Evolutionary conservation across 2,888 invertebrate species (phyloP), one percentile per base, ranked within the genome.

Genomic region (Cylindroiulus punctatus): DNA sequence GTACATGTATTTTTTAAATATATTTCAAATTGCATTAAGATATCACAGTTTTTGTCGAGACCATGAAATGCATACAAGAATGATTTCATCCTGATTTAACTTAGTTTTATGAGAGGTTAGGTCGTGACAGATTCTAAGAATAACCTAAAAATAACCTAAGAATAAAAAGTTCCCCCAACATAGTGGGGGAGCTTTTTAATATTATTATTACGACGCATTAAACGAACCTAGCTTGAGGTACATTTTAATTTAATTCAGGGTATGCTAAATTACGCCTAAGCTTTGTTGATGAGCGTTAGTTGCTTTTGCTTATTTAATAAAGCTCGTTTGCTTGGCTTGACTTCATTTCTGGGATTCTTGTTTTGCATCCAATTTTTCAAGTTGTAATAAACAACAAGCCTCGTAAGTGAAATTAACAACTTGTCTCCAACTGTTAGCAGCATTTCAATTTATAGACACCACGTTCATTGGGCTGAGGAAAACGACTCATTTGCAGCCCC

Each of bases 401-500:
- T 76, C 14, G 76, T 76, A 76, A 76, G 30, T 76, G 76, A 76
- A 76, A 76, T 76, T 76, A 76, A 76, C 30, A 76, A 76, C 76
- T 76, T 76, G 76, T 76, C 76, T 76, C 76, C 76, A 76, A 76
- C 76, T 76, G 76, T 76, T 76, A 76, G 76, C 76, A 76, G 76
- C 76, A 76, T 76, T 76, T 76, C 76, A 76, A 22, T 76, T 76
- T 76, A 76, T 76, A 76, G 76, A 76, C 76, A 76, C 30, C 30
- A 76, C 76, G 76, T 76, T 76, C 76, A 76, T 76, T 76, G 76
- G 76, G 76, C 76, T 30, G 30, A 30, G 14, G 76, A 76, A 76
- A 76, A 76, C 76, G 76, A 76, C 76, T 76, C 76, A 76, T 76
- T 76, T 76, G 76, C 76, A 76, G 30, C 76, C 76, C 76, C 76